Base-by-base conservation (phyloP, 2,888 invertebrate species). In the Graphium colonna region DNA sequence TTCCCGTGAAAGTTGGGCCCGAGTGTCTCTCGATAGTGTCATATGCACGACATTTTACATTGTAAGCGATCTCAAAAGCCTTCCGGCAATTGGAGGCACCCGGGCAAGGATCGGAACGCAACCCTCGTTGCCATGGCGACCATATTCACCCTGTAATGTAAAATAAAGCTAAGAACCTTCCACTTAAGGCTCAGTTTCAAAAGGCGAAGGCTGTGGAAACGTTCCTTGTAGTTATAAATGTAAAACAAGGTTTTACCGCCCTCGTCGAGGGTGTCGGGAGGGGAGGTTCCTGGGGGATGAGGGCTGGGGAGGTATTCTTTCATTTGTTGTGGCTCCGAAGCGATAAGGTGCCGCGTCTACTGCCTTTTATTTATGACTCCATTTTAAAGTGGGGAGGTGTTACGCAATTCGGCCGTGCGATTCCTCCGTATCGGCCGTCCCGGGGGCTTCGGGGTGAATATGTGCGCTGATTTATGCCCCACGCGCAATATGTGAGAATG, bases 311-410 rank as follows among this genome's bases (percentile, higher is more conserved):
- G 71, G 77, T 73, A 69, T 83, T 82, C 82, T 82, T 84, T 81
- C 83, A 82, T 83, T 81, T 82, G 82, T 82, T 82, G 77, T 72
- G 74, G 83, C 73, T 73, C 60, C 50, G 63, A 62, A 59, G 73
- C 82, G 88, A 88, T 87, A 88, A 86, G 85, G 84, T 71, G 71
- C 73, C 77, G 77, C 82, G 53, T 49, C 49, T 53, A 53, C 43
- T 79, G 81, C 83, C 79, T 82, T 85, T 85, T 86, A 87, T 88
- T 87, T 88, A 88, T 83, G 81, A 79, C 83, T 85, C 81, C 79
- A 86, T 87, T 88, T 86, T 87, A 88, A 87, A 88, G 69, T 75
- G 75, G 67, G 82, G 79, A 77, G 78, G 71, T 79, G 81, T 81
- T 77, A 78, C 77, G 82, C 79, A 79, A 82, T 82, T 77, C 64